phyloP scores from a whole-genome alignment of 1,140 invertebrate species.

The Drosophila malerkotliana region DNA sequence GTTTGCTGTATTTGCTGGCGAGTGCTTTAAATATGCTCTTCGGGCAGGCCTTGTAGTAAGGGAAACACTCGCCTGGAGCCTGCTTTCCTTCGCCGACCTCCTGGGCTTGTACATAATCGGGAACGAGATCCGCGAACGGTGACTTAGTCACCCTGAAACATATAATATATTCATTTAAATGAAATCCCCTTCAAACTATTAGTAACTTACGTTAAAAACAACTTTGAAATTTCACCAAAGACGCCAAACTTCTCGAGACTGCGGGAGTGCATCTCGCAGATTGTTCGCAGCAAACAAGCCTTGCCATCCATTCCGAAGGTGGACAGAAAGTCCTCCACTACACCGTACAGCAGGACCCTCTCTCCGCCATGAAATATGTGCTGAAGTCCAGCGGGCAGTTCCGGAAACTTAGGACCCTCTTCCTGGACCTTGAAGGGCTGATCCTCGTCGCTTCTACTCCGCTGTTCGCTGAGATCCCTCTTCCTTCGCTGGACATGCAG shows the following conservation, averaged over 20 bases:
- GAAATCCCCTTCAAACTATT: background rate
- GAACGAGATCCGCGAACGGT: slow-evolving; percentile 88
- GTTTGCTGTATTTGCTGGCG: slow-evolving; percentile 87
- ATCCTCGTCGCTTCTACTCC: slow-evolving; percentile 59
- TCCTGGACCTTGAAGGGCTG: slow-evolving; percentile 40
- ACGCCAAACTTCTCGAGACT: slow-evolving; percentile 90
- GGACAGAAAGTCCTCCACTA: slow-evolving; percentile 90
- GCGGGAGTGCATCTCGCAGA: slow-evolving; percentile 93
- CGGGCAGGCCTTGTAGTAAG: slow-evolving; percentile 92
- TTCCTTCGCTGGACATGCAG: slow-evolving; percentile 87
- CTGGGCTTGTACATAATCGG: slow-evolving; percentile 92
- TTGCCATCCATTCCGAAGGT: slow-evolving; percentile 92
- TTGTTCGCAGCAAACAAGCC: slow-evolving; percentile 91
- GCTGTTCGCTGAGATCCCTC: slow-evolving; percentile 66
- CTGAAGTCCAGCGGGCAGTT: slow-evolving; percentile 72
- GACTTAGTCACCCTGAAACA: slow-evolving; percentile 90
- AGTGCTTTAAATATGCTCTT: slow-evolving; percentile 89
- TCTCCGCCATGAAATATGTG: slow-evolving; percentile 90
- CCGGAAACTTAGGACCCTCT: slow-evolving; percentile 74
- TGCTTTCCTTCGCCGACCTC: slow-evolving; percentile 87
- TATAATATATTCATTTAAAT: slow-evolving; percentile 6
- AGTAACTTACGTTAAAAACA: slow-evolving; percentile 90
- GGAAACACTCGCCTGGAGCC: slow-evolving; percentile 91
- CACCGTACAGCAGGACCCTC: slow-evolving; percentile 89
- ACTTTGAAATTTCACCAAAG: slow-evolving; percentile 90